Conservation (phyloP, 2,797 vertebrate species). For the Enteromius trimaculatus region DNA sequence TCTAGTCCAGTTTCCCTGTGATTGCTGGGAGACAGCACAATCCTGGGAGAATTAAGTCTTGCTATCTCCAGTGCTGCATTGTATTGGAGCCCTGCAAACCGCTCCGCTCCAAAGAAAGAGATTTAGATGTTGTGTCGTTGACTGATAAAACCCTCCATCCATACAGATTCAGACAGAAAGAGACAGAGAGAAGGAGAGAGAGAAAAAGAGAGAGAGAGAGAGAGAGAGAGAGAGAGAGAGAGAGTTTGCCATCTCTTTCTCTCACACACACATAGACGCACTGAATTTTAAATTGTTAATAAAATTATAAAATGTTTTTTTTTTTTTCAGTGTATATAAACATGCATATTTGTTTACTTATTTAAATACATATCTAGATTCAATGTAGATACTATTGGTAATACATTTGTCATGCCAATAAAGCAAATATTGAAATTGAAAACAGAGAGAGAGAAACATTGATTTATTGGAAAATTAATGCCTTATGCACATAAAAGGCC, state of each 20-base stretch:
- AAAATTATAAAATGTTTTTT: too few relatives aligned
- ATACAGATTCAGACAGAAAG: slow-evolving; percentile 46
- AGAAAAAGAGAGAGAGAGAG: background rate
- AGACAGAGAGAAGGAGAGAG: slow-evolving; percentile 24
- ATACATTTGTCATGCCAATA: too few relatives aligned
- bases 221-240: too few relatives aligned
- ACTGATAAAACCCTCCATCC: slow-evolving; percentile 60
- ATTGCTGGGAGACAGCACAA: slow-evolving; percentile 63
- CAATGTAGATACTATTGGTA: too few relatives aligned
- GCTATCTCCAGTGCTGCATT: slow-evolving; percentile 61
- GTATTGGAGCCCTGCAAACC: slow-evolving; percentile 59
- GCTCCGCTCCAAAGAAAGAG: slow-evolving; percentile 45
- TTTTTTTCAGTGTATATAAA: too few relatives aligned
- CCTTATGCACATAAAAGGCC: too few relatives aligned
- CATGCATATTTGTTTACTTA: too few relatives aligned
- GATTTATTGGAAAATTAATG: background rate
- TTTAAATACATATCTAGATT: too few relatives aligned
- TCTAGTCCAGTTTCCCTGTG: slow-evolving; percentile 66
- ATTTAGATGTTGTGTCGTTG: slow-evolving; percentile 58
- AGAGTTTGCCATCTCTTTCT: too few relatives aligned
- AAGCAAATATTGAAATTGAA: too few relatives aligned
- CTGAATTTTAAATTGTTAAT: too few relatives aligned
- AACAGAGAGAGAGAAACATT: background rate
- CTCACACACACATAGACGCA: too few relatives aligned
- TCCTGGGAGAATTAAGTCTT: slow-evolving; percentile 65